Evolutionary conservation across 2,113 vertebrate species (phyloP), one percentile per base, ranked within the genome.

Genomic region (Chloropsis hardwickii): DNA sequence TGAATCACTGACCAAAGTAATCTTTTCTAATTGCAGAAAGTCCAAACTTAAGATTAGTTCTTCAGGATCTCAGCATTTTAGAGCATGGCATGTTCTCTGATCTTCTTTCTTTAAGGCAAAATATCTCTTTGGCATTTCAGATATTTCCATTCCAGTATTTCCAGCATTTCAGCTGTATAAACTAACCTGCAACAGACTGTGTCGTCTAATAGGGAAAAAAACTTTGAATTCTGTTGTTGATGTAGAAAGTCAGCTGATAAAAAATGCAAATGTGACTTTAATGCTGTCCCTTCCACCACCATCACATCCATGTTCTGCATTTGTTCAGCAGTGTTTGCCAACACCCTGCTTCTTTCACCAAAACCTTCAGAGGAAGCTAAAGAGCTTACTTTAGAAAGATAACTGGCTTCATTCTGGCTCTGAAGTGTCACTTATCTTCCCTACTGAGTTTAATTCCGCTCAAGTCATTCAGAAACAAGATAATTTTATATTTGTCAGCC

Each of bases 391-490:
- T 81, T 40, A 28, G 40, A 64, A 33, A 86, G 53, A 65, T 69
- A 91, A 73, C 65, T 66, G 47, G 47, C 73, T 96, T 81, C 62
- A 44, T 71, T 87, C 69, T 14, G 17, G 57, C 57, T 91, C 76
- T 14, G 9, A 20, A 89, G 76, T 56, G 54, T 62, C 73, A 64
- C 39, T 90, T 86, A 48, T 82, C 72, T 86, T 91, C 47, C 73
- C 91, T 56, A 28, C 57, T 86, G 92, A 90, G 44, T 51, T 25
- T 60, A 86, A 82, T 56, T 12, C 51, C 82, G 66, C 78, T 88
- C 78, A 92, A 73, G 93, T 94, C 84, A 82, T 76, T 97, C 62
- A 95, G 88, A 95, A 97, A 92, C 81, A 94, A 96, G 86, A 89
- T 91, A 70, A 93, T 95, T 97, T 93, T 62, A 44, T 67, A 92